These are phyloP conservation scores for Exaiptasia diaphana DNA, from an alignment of 64 coral and sea anemone genomes.

Conservation along the genomic window DNA sequence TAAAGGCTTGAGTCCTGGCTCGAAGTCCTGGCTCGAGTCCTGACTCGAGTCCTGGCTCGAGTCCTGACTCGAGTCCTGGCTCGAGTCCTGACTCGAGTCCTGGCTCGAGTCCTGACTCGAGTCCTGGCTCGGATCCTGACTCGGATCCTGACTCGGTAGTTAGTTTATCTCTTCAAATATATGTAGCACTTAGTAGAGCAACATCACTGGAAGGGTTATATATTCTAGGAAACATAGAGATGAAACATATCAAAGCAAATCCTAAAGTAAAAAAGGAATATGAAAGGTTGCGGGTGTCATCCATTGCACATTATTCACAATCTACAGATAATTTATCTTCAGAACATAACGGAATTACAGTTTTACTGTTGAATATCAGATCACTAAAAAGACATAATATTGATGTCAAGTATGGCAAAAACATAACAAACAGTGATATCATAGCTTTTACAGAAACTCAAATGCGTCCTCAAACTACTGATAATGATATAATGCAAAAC, in stretches of 20 bases:
- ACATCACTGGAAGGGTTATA: conserved; percentile 2
- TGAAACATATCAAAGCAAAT: conserved; percentile 28
- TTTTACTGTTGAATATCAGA: background rate
- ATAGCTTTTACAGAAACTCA: conserved; percentile 37
- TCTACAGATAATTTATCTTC: background rate
- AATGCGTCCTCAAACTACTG: background rate
- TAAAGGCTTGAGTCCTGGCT: too few relatives aligned
- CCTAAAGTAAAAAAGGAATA: conserved; percentile 35
- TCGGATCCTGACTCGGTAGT: too few relatives aligned
- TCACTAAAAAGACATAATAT: conserved; percentile 9
- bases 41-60: too few relatives aligned
- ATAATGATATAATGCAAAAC: conserved; percentile 17
- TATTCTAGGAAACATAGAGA: conserved; percentile 23
- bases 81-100: too few relatives aligned
- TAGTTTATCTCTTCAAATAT: conserved; percentile 27
- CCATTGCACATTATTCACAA: background rate
- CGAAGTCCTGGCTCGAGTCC: too few relatives aligned
- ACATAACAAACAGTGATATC: background rate
- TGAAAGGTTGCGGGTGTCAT: background rate
- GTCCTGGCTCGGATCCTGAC: too few relatives aligned
- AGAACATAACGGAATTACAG: background rate
- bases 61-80: too few relatives aligned
- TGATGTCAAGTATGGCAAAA: conserved; percentile 15
- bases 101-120: too few relatives aligned
- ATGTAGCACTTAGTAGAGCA: conserved; percentile 39